These are phyloP conservation scores for Drosophila funebris DNA, from an alignment of 1,140 invertebrate species.

Conservation along the genomic window DNA sequence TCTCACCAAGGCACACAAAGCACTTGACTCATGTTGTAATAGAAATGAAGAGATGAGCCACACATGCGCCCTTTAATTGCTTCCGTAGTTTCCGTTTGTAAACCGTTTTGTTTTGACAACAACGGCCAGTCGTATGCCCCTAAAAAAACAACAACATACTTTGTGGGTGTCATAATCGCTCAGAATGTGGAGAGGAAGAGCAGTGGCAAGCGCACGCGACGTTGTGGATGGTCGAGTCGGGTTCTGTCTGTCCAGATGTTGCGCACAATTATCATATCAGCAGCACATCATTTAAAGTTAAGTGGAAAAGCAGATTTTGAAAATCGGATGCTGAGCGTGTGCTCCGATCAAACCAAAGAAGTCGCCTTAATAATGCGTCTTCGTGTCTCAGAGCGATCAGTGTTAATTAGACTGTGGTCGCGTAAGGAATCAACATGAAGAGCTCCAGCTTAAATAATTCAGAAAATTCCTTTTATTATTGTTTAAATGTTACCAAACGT, in stretches of 20 bases:
- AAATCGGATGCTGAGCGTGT: slow-evolving; percentile 34
- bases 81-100: slow-evolving; percentile 64
- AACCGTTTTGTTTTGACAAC: slow-evolving; percentile 65
- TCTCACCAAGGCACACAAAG: slow-evolving; percentile 48
- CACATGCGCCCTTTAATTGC: no score
- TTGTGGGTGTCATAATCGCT: slow-evolving; percentile 71
- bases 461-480: slow-evolving; percentile 27
- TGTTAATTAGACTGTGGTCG: slow-evolving; percentile 33
- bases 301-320: slow-evolving; percentile 74
- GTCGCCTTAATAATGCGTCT: slow-evolving; percentile 50
- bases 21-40: slow-evolving; percentile 68
- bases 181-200: slow-evolving; percentile 11
- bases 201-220: slow-evolving; percentile 52
- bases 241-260: slow-evolving; percentile 63
- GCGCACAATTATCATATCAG: slow-evolving; percentile 76
- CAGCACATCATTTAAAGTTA: slow-evolving; percentile 74
- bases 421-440: slow-evolving; percentile 47
- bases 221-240: slow-evolving; percentile 39
- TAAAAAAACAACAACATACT: slow-evolving; percentile 55
- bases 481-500: slow-evolving; percentile 28
- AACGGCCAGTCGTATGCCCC: slow-evolving; percentile 21
- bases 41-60: slow-evolving; percentile 17
- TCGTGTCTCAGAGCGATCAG: slow-evolving; percentile 33
- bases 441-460: slow-evolving; percentile 25
- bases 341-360: slow-evolving; percentile 3